Percentiles rank a stretch among this genome's conserved stretches.
These are phyloP conservation scores for Nibea albiflora DNA, from an alignment of 2,113 vertebrate species.

Conservation along the genomic window DNA sequence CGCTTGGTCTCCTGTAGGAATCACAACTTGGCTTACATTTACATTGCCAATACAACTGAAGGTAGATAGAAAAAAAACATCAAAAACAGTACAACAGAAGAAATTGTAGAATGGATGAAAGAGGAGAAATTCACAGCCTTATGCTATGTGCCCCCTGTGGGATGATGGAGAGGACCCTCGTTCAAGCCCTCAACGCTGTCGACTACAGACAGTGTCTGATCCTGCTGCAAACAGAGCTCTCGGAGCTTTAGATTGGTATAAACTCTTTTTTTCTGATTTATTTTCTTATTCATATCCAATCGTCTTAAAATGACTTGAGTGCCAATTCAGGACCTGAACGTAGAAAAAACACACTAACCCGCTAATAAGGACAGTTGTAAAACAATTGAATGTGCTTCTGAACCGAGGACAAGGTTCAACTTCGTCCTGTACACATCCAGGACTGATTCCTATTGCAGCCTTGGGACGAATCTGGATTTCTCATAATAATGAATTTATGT, in stretches of 20 bases:
- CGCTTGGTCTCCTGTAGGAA: slow-evolving; percentile 69
- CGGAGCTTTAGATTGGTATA: slow-evolving; percentile 30
- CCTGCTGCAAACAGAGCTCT: slow-evolving; percentile 44
- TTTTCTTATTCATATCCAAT: slow-evolving; percentile 29
- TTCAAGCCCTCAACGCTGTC: slow-evolving; percentile 40
- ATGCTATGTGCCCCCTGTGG: slow-evolving; percentile 52
- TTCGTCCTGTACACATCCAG: slow-evolving; percentile 34
- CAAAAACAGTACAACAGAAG: slow-evolving; percentile 54
- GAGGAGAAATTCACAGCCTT: slow-evolving; percentile 59
- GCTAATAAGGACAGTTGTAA: slow-evolving; percentile 33
- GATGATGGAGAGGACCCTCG: slow-evolving; percentile 49
- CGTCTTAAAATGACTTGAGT: slow-evolving; percentile 40
- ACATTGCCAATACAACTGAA: slow-evolving; percentile 76
- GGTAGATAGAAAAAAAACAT: slow-evolving; percentile 64
- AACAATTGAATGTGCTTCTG: slow-evolving; percentile 72
- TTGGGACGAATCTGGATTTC: slow-evolving; percentile 33
- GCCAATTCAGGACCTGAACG: slow-evolving; percentile 51
- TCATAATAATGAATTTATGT: slow-evolving; percentile 15
- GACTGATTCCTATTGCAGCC: slow-evolving; percentile 49
- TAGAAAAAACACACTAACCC: slow-evolving; percentile 60
- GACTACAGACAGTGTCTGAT: slow-evolving; percentile 36
- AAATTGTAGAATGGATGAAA: slow-evolving; percentile 61
- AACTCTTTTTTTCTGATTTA: not conserved
- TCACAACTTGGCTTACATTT: slow-evolving; percentile 79
- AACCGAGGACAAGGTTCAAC: slow-evolving; percentile 48